Conservation (phyloP, 1,140 invertebrate genomes). For the Mamestra configurata region DNA sequence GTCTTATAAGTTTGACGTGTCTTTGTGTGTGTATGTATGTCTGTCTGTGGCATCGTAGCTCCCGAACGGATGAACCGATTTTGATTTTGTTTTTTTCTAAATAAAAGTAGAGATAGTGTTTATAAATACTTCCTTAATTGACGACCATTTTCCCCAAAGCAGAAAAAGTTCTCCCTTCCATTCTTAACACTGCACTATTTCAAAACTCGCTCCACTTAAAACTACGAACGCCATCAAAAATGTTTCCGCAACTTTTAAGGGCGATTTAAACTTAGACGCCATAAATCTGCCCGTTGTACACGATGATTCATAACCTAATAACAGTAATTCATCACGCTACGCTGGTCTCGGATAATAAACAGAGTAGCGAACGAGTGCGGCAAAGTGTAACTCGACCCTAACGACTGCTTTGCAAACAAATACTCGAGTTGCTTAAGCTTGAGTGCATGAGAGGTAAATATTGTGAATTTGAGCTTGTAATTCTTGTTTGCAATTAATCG, state of each 20-base stretch:
- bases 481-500: background rate
- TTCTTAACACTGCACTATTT: too few species aligned
- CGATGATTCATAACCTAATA: background rate
- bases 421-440: background rate
- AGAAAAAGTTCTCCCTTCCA: too few species aligned
- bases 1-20: too few species aligned
- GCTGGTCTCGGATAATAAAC: background rate
- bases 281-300: background rate
- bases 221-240: background rate
- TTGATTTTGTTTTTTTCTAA: too few species aligned
- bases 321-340: background rate
- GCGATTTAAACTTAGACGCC: background rate
- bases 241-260: background rate
- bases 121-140: too few species aligned
- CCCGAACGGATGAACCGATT: too few species aligned
- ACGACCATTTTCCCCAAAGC: too few species aligned
- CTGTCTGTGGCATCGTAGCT: too few species aligned
- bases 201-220: background rate
- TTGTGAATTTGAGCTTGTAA: background rate
- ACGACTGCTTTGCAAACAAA: constrained; percentile 5
- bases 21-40: too few species aligned
- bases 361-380: background rate
- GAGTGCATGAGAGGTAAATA: background rate
- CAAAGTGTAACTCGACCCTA: constrained; percentile 12
- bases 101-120: too few species aligned